Evolutionary conservation across 1,140 invertebrate species (phyloP).

Genomic region (Achatina immaculata): DNA sequence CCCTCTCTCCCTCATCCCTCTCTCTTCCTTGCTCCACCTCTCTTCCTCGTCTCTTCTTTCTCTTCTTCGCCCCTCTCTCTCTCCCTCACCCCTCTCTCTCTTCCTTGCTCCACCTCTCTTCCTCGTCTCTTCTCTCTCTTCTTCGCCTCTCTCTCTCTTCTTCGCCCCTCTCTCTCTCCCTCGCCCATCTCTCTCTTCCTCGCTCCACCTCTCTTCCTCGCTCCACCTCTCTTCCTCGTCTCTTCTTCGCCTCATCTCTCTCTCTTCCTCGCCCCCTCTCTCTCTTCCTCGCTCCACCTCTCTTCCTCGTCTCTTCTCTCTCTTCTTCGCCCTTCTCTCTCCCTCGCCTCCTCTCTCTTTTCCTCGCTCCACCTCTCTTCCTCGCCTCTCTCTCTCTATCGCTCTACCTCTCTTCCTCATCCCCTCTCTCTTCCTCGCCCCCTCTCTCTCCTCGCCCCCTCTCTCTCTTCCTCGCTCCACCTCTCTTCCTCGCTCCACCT

Average conservation of each 20-base stretch:
- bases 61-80: background rate
- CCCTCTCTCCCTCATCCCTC: background rate
- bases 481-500: too few relatives aligned
- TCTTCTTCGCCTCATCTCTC: background rate
- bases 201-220: background rate
- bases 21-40: background rate
- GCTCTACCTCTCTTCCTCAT: constrained; percentile 13
- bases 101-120: background rate
- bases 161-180: background rate
- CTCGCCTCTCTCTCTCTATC: background rate
- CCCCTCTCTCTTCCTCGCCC: background rate
- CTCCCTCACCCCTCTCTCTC: background rate
- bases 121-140: background rate
- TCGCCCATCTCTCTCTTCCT: constrained; percentile 2
- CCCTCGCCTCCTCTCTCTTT: background rate
- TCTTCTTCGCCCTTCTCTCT: background rate
- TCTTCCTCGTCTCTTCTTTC: background rate
- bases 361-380: background rate
- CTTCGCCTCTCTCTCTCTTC: constrained; percentile 11
- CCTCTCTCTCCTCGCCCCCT: background rate
- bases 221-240: background rate
- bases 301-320: background rate
- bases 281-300: background rate
- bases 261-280: background rate
- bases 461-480: too few relatives aligned